Evolutionary conservation across 2,888 invertebrate genomes (phyloP).

Genomic region (Agonopterix arenella): DNA sequence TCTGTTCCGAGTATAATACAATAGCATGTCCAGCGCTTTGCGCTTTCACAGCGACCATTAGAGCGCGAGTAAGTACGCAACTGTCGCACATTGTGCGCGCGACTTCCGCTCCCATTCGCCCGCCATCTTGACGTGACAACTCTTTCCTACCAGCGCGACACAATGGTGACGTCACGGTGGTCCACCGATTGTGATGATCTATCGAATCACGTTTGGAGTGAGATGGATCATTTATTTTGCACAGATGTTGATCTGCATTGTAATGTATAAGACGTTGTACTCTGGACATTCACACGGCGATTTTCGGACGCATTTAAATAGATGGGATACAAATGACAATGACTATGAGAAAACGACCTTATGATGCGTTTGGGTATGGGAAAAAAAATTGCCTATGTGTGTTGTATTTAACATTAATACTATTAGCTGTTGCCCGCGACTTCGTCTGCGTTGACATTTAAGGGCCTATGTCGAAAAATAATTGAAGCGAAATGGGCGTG

Average conservation of each 20-base stretch:
- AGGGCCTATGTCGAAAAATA: no score
- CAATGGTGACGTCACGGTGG: conserved; percentile 30
- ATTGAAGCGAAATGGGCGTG: no score
- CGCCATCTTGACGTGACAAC: conserved; percentile 17
- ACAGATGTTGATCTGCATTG: neutral
- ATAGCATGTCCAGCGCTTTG: neutral
- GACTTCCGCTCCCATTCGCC: conserved; percentile 24
- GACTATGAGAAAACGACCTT: neutral
- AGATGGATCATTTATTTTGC: conserved; percentile 6
- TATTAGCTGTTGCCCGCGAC: no score
- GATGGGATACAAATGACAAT: neutral
- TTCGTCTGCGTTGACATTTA: no score
- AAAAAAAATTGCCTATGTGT: no score
- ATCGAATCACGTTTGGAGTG: neutral
- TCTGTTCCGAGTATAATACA: neutral
- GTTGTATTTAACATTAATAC: no score
- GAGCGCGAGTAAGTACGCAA: conserved; percentile 25
- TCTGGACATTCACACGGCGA: neutral
- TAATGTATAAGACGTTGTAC: neutral
- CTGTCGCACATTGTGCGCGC: conserved; percentile 13
- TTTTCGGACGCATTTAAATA: neutral
- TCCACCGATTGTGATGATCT: conserved; percentile 11
- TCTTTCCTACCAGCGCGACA: conserved; percentile 18
- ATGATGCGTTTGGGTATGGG: no score
- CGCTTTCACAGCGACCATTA: conserved; percentile 11